Percentiles rank a stretch among this genome's conserved stretches.
These are phyloP conservation scores for Lochmaea capreae DNA, from an alignment of 2,888 invertebrate genomes.

Conservation along the genomic window DNA sequence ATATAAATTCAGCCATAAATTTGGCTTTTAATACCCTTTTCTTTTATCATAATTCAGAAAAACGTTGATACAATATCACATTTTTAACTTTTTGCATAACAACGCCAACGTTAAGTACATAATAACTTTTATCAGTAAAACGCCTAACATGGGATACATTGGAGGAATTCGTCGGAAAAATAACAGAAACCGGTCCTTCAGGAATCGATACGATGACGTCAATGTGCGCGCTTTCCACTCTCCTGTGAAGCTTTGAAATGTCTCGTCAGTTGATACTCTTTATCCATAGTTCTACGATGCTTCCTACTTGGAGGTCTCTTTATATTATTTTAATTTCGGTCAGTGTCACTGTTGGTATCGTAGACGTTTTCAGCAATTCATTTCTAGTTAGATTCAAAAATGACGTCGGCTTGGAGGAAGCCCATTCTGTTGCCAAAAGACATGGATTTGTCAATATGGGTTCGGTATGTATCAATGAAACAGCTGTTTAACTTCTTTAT, in stretches of 20 bases:
- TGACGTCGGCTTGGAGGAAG: slow-evolving; percentile 80
- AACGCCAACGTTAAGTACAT: too few relatives aligned
- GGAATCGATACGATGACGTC: slow-evolving; percentile 59
- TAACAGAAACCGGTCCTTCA: slow-evolving; percentile 34
- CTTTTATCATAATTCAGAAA: too few relatives aligned
- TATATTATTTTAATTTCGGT: slow-evolving; percentile 48
- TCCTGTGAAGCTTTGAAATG: slow-evolving; percentile 40
- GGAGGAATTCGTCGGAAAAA: background rate
- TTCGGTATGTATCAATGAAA: slow-evolving; percentile 78
- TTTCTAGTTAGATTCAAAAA: slow-evolving; percentile 92
- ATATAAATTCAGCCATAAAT: too few relatives aligned
- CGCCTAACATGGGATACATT: background rate
- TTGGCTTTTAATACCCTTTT: too few relatives aligned
- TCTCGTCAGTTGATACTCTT: slow-evolving; percentile 47
- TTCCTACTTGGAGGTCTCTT: slow-evolving; percentile 59
- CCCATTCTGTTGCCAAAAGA: slow-evolving; percentile 83
- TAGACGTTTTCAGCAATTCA: slow-evolving; percentile 89
- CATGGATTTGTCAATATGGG: slow-evolving; percentile 96
- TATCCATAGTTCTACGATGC: slow-evolving; percentile 58
- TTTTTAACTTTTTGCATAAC: too few relatives aligned
- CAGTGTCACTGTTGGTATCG: slow-evolving; percentile 51
- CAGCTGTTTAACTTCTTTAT: slow-evolving; percentile 18
- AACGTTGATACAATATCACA: too few relatives aligned
- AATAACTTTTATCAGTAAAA: background rate
- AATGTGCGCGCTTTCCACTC: slow-evolving; percentile 51